Evolutionary conservation across 35 echinoderm and acorn worm species (phyloP), one percentile per base, ranked within the genome.

Genomic region (Heliocidaris erythrogramma): DNA sequence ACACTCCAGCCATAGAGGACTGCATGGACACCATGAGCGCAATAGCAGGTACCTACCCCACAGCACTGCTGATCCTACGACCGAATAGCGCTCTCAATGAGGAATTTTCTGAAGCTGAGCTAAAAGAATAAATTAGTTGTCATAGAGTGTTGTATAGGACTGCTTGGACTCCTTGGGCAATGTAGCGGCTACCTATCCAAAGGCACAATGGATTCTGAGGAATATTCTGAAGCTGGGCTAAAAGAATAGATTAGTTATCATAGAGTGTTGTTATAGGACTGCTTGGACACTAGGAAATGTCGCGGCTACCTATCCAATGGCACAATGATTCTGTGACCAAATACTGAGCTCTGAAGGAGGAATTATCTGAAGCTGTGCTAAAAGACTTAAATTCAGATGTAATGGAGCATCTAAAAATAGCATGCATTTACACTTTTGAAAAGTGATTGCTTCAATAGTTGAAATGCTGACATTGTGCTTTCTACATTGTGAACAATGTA

Each of bases 321-420:
- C 91, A 21, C 91, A 96, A 47, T 96, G 52, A 96, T 96, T 11
- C 49, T 96, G 49, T 90, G 93, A 91, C 42, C 93, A n/a, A 96
- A 96, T 35, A 88, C 35, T 42, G 93, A 31, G 93, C 95, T 30
- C 93, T 96, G 49, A 93, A 60, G 16, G 93, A 14, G 21, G 95
- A 96, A 21, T 96, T 96, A 16, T 32, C 47, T 89, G 48, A 92
- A 13, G 49, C 35, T 42, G 35, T 1, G 35, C 35, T 42, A 42
- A 42, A 42, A 42, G 35, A 3, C 35, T 42, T n/a, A n/a, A n/a
- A n/a, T n/a, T n/a, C n/a, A n/a, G n/a, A n/a, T n/a, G n/a, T n/a
- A n/a, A n/a, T n/a, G n/a, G n/a, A n/a, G n/a, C n/a, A n/a, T n/a
- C n/a, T n/a, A n/a, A n/a, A 42, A 42, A 42, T 3, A 42, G 35